Base-by-base conservation (phyloP, 2,888 invertebrate species). In the Hypercompe scribonia region DNA sequence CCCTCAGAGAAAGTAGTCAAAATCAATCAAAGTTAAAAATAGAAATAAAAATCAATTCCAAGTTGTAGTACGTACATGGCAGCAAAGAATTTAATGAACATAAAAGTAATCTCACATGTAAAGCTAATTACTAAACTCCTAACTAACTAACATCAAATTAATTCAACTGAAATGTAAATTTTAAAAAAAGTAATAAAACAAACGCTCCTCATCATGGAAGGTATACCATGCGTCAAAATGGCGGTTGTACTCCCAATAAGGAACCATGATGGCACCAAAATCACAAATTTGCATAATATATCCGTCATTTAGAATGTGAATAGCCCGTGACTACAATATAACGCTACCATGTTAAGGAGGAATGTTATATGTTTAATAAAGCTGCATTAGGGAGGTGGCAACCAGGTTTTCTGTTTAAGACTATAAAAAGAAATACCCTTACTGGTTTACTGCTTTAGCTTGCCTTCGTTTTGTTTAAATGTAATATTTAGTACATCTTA, bases 71-170 rank as follows among this genome's bases (percentile, higher is more conserved):
- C 36, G n/a, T n/a, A 61, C 28, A 68, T 68, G 68, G 72, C 68
- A 63, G 24, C 68, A 33, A 10, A 34, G 68, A 34, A 65, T 21
- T 61, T n/a, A 61, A 68, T 21, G 28, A 61, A 67, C 33, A 39
- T 63, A 34, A 75, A 70, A 72, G 63, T 28, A 75, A 73, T 70
- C 61, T 77, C 34, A 68, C 70, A 68, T 31, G 18, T 70, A 65
- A 73, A 82, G 74, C 68, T 65, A 61, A 76, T 77, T 75, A 70
- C 50, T 71, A 68, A 74, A 31, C 67, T 64, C 36, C 54, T 78
- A 83, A 73, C 65, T 72, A n/a, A 36, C 75, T 70, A 73, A 80
- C 50, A 54, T 24, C 50, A 54, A 54, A 11, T 54, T 10, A 68
- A 42, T 21, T 65, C n/a, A 65, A 65, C 24, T 61, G 31, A 31